phyloP scores from a whole-genome alignment of 2,888 invertebrate species.

The Imbricaverruca yamaguchii region DNA sequence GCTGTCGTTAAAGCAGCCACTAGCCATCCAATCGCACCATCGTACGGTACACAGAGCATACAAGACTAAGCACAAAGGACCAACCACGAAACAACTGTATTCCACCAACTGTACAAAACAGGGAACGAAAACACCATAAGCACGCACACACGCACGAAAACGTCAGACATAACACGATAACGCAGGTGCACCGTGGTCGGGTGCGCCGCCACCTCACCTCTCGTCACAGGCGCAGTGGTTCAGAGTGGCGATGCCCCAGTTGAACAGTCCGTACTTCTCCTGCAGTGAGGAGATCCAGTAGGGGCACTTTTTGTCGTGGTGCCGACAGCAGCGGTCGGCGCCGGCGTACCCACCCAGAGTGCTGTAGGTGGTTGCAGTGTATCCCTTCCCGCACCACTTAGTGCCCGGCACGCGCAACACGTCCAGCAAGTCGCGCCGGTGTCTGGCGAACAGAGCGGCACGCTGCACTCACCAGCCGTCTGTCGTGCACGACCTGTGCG shows the following conservation, averaged over 20 bases:
- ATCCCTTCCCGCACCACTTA: slow-evolving; percentile 89
- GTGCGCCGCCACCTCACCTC: slow-evolving; percentile 54
- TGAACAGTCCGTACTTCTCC: slow-evolving; percentile 75
- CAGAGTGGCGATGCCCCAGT: slow-evolving; percentile 80
- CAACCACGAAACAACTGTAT: no score
- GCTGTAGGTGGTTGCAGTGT: slow-evolving; percentile 67
- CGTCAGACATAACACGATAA: no score
- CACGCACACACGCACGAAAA: no score
- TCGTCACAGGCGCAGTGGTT: slow-evolving; percentile 90
- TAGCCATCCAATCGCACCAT: no score
- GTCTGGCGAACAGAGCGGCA: slow-evolving; percentile 29
- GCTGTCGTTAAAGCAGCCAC: no score
- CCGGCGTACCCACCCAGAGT: slow-evolving; percentile 73
- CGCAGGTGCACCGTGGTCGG: no score
- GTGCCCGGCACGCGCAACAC: slow-evolving; percentile 34
- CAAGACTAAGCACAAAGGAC: no score
- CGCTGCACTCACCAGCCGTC: no score
- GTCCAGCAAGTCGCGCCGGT: slow-evolving; percentile 30
- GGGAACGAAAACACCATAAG: no score
- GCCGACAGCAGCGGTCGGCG: slow-evolving; percentile 77
- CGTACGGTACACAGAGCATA: no score
- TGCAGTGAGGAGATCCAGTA: slow-evolving; percentile 75
- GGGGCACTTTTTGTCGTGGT: slow-evolving; percentile 74
- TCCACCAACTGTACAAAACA: no score
- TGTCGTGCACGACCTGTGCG: no score